A percentile compares a stretch with the other conserved stretches of the same genome.
Evolutionary conservation across 2,888 invertebrate genomes (phyloP).

Genomic region (Temnothorax unifasciatus): DNA sequence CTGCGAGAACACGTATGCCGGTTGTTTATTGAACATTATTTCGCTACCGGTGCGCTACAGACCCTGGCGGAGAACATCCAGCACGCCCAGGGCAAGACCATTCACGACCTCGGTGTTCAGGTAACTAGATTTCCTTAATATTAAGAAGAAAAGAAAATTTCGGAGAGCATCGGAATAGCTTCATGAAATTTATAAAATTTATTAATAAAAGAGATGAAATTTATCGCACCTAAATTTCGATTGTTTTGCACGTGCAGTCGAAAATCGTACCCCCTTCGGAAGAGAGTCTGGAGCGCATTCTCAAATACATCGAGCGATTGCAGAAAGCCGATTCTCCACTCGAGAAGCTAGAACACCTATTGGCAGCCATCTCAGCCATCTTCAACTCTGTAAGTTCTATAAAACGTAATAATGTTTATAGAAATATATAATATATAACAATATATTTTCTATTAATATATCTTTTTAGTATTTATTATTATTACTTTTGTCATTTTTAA

Average conservation of each 20-base stretch:
- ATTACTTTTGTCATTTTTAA: no score
- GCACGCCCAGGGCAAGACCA: slow-evolving; percentile 90
- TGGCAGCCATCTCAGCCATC: slow-evolving; percentile 95
- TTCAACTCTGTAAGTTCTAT: slow-evolving; percentile 91
- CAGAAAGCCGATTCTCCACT: slow-evolving; percentile 97
- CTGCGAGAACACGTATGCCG: slow-evolving; percentile 94
- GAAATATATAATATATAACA: neutral
- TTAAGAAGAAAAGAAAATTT: neutral
- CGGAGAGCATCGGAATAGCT: neutral
- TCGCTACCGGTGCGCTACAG: slow-evolving; percentile 90
- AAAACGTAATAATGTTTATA: neutral
- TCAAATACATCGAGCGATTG: slow-evolving; percentile 92
- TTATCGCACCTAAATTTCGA: neutral
- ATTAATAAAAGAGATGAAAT: neutral
- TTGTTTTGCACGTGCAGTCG: slow-evolving; percentile 86
- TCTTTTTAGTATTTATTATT: neutral
- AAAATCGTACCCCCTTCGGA: slow-evolving; percentile 93
- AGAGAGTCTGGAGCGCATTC: slow-evolving; percentile 92
- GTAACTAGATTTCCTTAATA: slow-evolving; percentile 84
- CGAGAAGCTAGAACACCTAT: slow-evolving; percentile 96
- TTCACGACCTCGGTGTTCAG: slow-evolving; percentile 91
- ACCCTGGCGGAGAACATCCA: slow-evolving; percentile 91
- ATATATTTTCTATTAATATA: neutral
- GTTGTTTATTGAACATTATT: slow-evolving; percentile 96
- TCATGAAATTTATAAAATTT: neutral